Evolutionary conservation across 1,140 invertebrate genomes (phyloP).

Genomic region (Eupristina koningsbergeri): DNA sequence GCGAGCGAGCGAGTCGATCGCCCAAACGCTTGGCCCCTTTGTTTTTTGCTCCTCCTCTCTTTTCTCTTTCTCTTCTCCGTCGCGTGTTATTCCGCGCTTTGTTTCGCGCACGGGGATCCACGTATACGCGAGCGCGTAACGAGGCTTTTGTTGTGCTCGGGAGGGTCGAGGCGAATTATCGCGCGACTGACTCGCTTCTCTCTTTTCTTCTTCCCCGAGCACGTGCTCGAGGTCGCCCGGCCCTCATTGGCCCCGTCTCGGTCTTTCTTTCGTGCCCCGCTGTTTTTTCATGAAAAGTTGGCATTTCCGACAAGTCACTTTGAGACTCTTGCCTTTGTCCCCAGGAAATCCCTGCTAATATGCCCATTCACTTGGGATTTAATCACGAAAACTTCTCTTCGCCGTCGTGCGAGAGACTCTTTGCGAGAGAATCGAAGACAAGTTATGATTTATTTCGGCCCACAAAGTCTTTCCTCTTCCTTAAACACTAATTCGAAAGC

Average conservation of each 20-base stretch:
- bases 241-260: too few species aligned
- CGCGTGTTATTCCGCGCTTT: neutral
- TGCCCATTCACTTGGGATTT: too few species aligned
- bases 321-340: too few species aligned
- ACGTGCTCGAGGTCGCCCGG: too few species aligned
- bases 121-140: neutral
- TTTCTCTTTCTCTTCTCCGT: neutral
- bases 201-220: neutral
- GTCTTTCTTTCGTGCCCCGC: neutral
- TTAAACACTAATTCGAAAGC: too few species aligned
- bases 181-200: neutral
- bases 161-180: constrained; percentile 13
- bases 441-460: too few species aligned
- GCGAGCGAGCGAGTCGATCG: neutral
- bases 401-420: too few species aligned
- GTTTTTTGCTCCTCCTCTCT: neutral
- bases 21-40: constrained; percentile 12
- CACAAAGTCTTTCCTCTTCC: too few species aligned
- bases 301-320: neutral
- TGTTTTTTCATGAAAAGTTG: neutral
- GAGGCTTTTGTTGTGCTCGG: constrained; percentile 12
- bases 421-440: too few species aligned
- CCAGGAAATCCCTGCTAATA: too few species aligned
- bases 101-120: neutral
- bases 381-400: too few species aligned